Conservation (phyloP, 2,797 vertebrate species). For the Labroides dimidiatus region DNA sequence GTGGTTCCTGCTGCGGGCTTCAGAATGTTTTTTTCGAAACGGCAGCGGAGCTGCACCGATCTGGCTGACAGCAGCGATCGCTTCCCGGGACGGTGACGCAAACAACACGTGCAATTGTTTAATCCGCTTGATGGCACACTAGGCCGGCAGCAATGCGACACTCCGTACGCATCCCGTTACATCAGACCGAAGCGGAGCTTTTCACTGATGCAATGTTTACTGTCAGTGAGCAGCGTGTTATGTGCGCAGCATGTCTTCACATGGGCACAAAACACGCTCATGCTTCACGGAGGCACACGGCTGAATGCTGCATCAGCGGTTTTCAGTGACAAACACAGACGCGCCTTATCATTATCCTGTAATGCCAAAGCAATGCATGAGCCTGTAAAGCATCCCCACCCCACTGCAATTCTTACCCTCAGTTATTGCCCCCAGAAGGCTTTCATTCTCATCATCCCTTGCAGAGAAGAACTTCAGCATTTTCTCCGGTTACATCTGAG, state of each 20-base stretch:
- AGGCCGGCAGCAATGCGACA: constrained; percentile 81
- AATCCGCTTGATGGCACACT: constrained; percentile 51
- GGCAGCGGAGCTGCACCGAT: constrained; percentile 15
- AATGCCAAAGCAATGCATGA: constrained; percentile 12
- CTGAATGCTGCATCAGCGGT: constrained; percentile 72
- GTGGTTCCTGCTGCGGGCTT: constrained; percentile 6
- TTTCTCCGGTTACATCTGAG: constrained; percentile 62
- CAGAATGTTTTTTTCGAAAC: constrained; percentile 2
- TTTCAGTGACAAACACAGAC: constrained; percentile 45
- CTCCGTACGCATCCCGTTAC: constrained; percentile 46
- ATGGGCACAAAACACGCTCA: constrained; percentile 1
- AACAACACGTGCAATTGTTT: constrained; percentile 62
- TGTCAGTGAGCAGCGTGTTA: constrained; percentile 2
- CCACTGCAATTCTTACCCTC: constrained; percentile 68
- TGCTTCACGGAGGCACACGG: constrained; percentile 34
- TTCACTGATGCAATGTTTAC: neutral
- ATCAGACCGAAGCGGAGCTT: constrained; percentile 29
- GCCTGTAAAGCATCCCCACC: constrained; percentile 11
- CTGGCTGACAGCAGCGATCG: constrained; percentile 38
- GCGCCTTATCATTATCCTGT: constrained; percentile 31
- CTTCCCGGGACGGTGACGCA: constrained; percentile 75
- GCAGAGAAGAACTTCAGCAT: constrained; percentile 84
- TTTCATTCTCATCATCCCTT: constrained; percentile 82
- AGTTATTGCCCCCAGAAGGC: constrained; percentile 76
- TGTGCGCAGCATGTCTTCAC: constrained; percentile 23